Evolutionary conservation across 2,888 invertebrate genomes (phyloP).

Genomic region (Drosophila melanocephala): DNA sequence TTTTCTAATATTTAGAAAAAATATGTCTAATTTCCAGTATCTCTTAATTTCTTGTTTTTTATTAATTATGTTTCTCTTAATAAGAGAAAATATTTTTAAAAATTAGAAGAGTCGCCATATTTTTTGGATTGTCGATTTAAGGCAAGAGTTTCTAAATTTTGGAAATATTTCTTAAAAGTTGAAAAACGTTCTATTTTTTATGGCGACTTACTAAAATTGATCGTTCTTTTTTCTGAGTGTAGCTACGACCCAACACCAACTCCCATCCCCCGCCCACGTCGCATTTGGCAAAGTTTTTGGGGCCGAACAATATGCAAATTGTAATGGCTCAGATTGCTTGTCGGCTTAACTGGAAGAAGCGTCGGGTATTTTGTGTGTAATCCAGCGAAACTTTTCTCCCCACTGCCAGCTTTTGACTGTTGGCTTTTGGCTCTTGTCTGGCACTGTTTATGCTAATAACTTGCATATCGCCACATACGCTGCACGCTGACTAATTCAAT

Average conservation of each 20-base stretch:
- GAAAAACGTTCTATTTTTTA: neutral
- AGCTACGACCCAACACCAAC: neutral
- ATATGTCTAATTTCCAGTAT: neutral
- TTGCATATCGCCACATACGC: constrained; percentile 36
- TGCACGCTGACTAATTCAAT: constrained; percentile 60
- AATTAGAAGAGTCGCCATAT: neutral
- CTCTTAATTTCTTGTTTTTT: neutral
- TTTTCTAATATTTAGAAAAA: neutral
- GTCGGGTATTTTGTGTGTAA: constrained; percentile 9
- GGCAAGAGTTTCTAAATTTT: neutral
- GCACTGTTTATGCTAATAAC: constrained; percentile 58
- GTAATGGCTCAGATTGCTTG: constrained; percentile 39
- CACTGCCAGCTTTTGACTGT: constrained; percentile 36
- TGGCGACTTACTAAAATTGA: neutral
- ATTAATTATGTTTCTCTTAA: neutral
- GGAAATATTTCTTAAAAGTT: neutral
- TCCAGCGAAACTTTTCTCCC: constrained; percentile 26
- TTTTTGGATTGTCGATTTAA: too few species aligned
- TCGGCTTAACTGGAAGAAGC: constrained; percentile 1
- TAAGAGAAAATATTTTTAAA: neutral
- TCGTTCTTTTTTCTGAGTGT: neutral
- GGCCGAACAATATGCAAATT: constrained; percentile 71
- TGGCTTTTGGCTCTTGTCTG: constrained; percentile 5
- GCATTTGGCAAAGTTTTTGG: neutral
- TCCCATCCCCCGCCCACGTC: neutral